Evolutionary conservation across 2,888 invertebrate genomes (phyloP), one percentile per base, ranked within the genome.

Genomic region (Caenorhabditis auriculariae): DNA sequence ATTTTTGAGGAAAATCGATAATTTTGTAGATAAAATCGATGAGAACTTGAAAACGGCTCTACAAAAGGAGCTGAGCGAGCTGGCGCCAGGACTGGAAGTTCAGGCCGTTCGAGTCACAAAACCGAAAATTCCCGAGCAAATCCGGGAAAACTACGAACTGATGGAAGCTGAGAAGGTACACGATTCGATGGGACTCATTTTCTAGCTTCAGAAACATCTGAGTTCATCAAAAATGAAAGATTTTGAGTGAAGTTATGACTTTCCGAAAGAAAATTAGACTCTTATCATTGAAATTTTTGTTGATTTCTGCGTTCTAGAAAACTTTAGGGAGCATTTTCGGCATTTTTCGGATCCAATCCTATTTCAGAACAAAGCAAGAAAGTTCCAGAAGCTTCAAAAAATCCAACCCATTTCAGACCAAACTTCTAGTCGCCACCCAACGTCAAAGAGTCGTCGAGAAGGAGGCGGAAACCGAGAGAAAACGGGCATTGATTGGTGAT

Each of bases 391-490:
- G n/a, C n/a, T n/a, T n/a, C n/a, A n/a, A n/a, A n/a, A n/a, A n/a
- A n/a, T n/a, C n/a, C n/a, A n/a, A n/a, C n/a, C 4, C 23, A 21
- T 21, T 45, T 45, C n/a, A 91, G 82, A 91, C 91, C 0, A 91
- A 91, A 83, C 84, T 91, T 45, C 83, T 92, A 29, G 92, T 92
- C 75, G 88, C 91, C 21, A 88, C 87, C 9, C 89, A 91, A 81
- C 89, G 89, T 82, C 91, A 91, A 83, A 90, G 89, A 84, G 89
- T 92, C 38, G 90, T 91, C 0, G 91, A 91, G 83, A 91, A 91
- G 83, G 91, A 91, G 83, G 91, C 91, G 0, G 91, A 92, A 83
- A 92, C 91, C 4, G 91, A 91, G 58, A 85, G 91, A 29, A 89
- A 91, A 75, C 89, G 89, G 82, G 91, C 91, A 3, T 84, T 91